Evolutionary conservation across 2,113 vertebrate genomes (phyloP).

Genomic region (Mustela lutreola): DNA sequence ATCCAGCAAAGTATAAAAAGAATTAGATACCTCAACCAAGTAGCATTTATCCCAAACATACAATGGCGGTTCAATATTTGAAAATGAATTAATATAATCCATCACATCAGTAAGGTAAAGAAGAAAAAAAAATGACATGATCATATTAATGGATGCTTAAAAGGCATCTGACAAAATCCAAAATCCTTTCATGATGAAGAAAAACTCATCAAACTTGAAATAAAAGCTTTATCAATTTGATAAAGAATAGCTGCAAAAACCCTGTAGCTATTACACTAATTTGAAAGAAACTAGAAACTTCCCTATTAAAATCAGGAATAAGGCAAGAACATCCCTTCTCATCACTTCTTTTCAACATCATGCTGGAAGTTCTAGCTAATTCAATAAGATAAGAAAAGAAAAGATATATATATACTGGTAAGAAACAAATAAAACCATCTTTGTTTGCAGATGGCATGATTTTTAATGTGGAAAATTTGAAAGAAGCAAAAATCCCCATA

Average conservation of each 20-base stretch:
- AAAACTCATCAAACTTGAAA: neutral
- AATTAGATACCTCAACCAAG: too few species aligned
- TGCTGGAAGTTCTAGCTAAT: neutral
- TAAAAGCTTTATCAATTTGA: neutral
- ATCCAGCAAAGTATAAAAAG: too few species aligned
- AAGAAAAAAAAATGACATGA: neutral
- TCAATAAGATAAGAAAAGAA: neutral
- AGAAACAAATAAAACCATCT: neutral
- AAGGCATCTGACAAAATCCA: neutral
- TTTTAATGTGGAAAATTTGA: neutral
- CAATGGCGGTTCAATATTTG: too few species aligned
- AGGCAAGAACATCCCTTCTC: neutral
- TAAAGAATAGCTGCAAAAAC: neutral
- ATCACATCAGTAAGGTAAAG: neutral
- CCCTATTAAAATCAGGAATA: neutral
- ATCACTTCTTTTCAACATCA: neutral
- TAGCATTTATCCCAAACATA: too few species aligned
- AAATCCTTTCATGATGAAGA: neutral
- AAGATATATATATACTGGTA: too few species aligned
- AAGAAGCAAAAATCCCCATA: neutral
- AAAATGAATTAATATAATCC: too few species aligned
- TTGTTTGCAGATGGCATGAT: neutral
- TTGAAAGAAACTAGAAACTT: neutral
- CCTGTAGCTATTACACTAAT: neutral
- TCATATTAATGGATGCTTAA: neutral